phyloP scores from a whole-genome alignment of 2,888 invertebrate species.

The Labia minor region DNA sequence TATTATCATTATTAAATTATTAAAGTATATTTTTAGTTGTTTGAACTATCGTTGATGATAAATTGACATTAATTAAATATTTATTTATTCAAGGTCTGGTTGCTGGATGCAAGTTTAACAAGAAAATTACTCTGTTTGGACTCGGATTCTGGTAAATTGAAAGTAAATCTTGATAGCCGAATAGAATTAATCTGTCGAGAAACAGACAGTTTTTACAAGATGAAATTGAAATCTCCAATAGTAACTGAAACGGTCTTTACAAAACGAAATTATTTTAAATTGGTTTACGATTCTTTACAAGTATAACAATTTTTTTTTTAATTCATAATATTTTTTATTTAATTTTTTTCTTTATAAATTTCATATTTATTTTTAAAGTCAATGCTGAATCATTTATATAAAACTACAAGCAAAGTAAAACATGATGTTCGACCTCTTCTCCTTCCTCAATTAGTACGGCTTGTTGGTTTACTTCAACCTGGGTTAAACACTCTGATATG shows the following conservation, averaged over 20 bases:
- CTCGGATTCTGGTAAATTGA: slow-evolving; percentile 50
- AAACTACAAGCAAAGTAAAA: slow-evolving; percentile 63
- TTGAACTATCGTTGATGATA: not conserved
- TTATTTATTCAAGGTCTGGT: slow-evolving; percentile 47
- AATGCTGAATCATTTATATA: slow-evolving; percentile 63
- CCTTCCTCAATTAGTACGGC: slow-evolving; percentile 72
- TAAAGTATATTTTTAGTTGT: not conserved
- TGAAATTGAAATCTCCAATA: slow-evolving; percentile 69
- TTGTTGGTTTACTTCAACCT: slow-evolving; percentile 72
- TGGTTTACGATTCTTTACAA: slow-evolving; percentile 65
- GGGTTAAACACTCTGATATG: slow-evolving; percentile 71
- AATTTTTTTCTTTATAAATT: too few relatives aligned
- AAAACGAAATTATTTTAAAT: slow-evolving; percentile 63
- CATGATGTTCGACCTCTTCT: slow-evolving; percentile 82
- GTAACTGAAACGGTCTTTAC: slow-evolving; percentile 67
- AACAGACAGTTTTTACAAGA: slow-evolving; percentile 72
- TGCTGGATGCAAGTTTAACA: slow-evolving; percentile 51
- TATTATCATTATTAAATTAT: slow-evolving; percentile 17
- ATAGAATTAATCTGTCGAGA: slow-evolving; percentile 68
- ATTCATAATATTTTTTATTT: not conserved
- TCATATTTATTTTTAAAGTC: slow-evolving; percentile 43
- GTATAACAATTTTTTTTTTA: slow-evolving; percentile 34
- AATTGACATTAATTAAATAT: slow-evolving; percentile 16
- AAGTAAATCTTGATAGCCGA: slow-evolving; percentile 66
- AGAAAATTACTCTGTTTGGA: slow-evolving; percentile 52